A percentile compares a stretch with the other conserved stretches of the same genome.
Conservation (phyloP, 2,113 vertebrate species). For the Oreotrochilus melanogaster region DNA sequence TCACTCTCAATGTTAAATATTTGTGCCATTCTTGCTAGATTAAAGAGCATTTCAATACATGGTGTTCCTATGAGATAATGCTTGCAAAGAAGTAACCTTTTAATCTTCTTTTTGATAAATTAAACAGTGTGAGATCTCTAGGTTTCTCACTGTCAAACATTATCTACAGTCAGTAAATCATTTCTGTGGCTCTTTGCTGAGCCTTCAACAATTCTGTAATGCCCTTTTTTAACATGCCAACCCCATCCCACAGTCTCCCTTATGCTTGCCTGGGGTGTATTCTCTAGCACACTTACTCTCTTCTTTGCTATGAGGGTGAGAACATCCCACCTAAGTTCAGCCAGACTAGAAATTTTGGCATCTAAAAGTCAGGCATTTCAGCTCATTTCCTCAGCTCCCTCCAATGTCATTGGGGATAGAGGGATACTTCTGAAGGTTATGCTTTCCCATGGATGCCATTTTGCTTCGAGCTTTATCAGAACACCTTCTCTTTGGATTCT, state of each 20-base stretch:
- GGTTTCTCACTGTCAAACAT: constrained; percentile 56
- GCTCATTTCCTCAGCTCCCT: background rate
- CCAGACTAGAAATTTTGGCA: background rate
- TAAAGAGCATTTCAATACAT: constrained; percentile 57
- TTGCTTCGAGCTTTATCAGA: background rate
- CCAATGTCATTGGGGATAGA: background rate
- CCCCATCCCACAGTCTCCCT: background rate
- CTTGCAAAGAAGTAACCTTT: constrained; percentile 66
- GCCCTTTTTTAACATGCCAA: background rate
- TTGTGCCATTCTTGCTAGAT: constrained; percentile 69
- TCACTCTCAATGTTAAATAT: constrained; percentile 70
- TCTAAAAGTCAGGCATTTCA: background rate
- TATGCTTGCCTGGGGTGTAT: background rate
- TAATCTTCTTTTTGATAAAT: constrained; percentile 75
- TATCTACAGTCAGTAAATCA: constrained; percentile 44
- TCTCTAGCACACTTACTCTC: background rate
- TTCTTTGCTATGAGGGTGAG: background rate
- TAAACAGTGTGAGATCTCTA: constrained; percentile 67
- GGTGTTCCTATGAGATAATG: constrained; percentile 67
- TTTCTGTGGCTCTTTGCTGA: constrained; percentile 10
- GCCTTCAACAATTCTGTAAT: constrained; percentile 6
- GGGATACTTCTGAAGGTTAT: background rate
- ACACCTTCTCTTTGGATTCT: background rate
- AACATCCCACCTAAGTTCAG: background rate
- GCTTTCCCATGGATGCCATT: background rate